Evolutionary conservation across 2,888 invertebrate genomes (phyloP).

Genomic region (Myopa testacea): DNA sequence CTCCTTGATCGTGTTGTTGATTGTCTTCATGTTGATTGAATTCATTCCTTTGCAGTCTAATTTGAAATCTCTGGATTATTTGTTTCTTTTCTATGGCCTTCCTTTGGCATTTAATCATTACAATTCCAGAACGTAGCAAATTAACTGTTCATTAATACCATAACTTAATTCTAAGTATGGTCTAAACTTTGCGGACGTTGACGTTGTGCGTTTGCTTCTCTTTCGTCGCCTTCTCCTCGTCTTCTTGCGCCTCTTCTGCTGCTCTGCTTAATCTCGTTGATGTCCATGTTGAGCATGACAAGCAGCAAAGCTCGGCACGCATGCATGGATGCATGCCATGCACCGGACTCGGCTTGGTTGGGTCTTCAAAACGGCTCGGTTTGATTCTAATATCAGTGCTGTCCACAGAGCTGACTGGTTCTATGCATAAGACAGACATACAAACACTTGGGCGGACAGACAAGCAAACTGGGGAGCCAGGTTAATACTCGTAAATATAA

Average conservation of each 20-base stretch:
- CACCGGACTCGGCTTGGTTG: neutral
- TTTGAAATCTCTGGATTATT: too few relatives aligned
- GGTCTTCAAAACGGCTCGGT: neutral
- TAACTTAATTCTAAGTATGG: constrained; percentile 42
- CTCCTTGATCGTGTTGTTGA: too few relatives aligned
- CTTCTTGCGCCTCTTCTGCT: neutral
- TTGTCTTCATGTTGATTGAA: too few relatives aligned
- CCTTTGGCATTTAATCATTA: constrained; percentile 7
- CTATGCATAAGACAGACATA: neutral
- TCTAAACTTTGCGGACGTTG: constrained; percentile 35
- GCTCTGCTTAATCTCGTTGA: constrained; percentile 20
- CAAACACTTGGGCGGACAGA: neutral
- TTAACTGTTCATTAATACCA: constrained; percentile 54
- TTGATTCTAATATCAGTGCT: constrained; percentile 40
- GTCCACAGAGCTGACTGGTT: constrained; percentile 15
- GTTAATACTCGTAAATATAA: constrained; percentile 22
- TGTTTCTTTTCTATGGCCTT: too few relatives aligned
- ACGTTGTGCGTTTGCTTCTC: constrained; percentile 18
- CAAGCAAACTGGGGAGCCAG: neutral
- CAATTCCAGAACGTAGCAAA: constrained; percentile 49
- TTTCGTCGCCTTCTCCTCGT: neutral
- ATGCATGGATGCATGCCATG: neutral
- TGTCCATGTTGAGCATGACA: constrained; percentile 18
- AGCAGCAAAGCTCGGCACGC: constrained; percentile 21
- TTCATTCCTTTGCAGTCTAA: too few relatives aligned